phyloP scores from a whole-genome alignment of 2,888 invertebrate species.

The Alloscopus bannaensis region DNA sequence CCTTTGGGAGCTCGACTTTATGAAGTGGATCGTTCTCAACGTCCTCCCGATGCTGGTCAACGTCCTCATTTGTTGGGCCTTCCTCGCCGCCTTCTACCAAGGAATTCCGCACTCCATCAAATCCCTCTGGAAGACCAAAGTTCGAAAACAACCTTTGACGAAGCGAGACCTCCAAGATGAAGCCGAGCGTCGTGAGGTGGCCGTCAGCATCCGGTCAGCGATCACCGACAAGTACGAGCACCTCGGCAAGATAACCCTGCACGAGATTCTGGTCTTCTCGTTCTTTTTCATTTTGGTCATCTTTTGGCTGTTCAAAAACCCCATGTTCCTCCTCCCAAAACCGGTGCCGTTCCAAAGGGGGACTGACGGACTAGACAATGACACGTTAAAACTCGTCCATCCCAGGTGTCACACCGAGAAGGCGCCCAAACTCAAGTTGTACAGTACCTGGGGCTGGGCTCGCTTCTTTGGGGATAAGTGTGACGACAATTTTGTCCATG shows the following conservation, averaged over 20 bases:
- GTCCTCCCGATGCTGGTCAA: slow-evolving; percentile 67
- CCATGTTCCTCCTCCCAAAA: slow-evolving; percentile 90
- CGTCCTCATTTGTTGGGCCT: slow-evolving; percentile 59
- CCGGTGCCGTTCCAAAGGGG: slow-evolving; percentile 83
- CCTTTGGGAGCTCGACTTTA: slow-evolving; percentile 64
- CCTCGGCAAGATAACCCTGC: slow-evolving; percentile 87
- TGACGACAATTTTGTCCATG: slow-evolving; percentile 57
- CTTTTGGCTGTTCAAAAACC: slow-evolving; percentile 92
- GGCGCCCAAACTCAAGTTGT: slow-evolving; percentile 1
- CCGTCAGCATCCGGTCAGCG: slow-evolving; percentile 78
- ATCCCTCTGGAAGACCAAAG: slow-evolving; percentile 38
- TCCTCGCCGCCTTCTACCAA: slow-evolving; percentile 65
- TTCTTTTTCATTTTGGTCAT: slow-evolving; percentile 87
- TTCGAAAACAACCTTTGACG: not conserved
- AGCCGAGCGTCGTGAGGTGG: slow-evolving; percentile 14
- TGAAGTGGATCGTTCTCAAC: slow-evolving; percentile 69
- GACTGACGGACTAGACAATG: not conserved
- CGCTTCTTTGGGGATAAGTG: slow-evolving; percentile 42
- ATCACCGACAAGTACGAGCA: slow-evolving; percentile 86
- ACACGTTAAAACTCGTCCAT: slow-evolving; percentile 4
- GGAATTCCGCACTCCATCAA: slow-evolving; percentile 61
- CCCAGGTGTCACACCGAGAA: slow-evolving; percentile 1
- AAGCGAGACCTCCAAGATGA: not conserved
- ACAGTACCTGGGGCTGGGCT: slow-evolving; percentile 39
- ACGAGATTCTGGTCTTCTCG: slow-evolving; percentile 83